These are phyloP conservation scores for Dicrostonyx torquatus DNA, from an alignment of 2,797 vertebrate genomes.

Conservation along the genomic window DNA sequence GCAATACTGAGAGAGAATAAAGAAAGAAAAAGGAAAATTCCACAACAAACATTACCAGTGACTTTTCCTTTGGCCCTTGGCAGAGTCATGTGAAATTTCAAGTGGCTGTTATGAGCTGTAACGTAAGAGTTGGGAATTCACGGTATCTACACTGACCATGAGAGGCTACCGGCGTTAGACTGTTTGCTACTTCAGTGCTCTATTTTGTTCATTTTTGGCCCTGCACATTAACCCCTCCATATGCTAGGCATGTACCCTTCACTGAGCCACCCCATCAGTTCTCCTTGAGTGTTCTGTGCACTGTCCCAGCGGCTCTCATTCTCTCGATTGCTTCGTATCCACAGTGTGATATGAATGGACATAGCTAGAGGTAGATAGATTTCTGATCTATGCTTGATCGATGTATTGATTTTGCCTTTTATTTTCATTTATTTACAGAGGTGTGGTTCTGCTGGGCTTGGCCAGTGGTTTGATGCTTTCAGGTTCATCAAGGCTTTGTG, in stretches of 20 bases:
- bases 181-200: neutral
- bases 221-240: neutral
- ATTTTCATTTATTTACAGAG: conserved; percentile 56
- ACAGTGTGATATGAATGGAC: neutral
- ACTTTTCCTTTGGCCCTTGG: neutral
- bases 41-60: neutral
- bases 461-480: conserved; percentile 68
- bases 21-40: neutral
- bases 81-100: neutral
- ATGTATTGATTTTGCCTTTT: neutral
- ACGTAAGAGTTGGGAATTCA: neutral
- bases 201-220: neutral
- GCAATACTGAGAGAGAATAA: neutral
- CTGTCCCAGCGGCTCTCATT: neutral
- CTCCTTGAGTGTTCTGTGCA: neutral
- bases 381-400: neutral
- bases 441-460: conserved; percentile 67
- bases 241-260: neutral
- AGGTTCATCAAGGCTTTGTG: neutral
- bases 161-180: neutral
- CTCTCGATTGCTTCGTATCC: neutral
- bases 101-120: neutral
- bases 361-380: neutral
- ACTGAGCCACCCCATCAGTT: fast-evolving
- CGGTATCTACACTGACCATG: neutral